Evolutionary conservation across 2,113 vertebrate species (phyloP).

Genomic region (Archocentrus centrarchus): DNA sequence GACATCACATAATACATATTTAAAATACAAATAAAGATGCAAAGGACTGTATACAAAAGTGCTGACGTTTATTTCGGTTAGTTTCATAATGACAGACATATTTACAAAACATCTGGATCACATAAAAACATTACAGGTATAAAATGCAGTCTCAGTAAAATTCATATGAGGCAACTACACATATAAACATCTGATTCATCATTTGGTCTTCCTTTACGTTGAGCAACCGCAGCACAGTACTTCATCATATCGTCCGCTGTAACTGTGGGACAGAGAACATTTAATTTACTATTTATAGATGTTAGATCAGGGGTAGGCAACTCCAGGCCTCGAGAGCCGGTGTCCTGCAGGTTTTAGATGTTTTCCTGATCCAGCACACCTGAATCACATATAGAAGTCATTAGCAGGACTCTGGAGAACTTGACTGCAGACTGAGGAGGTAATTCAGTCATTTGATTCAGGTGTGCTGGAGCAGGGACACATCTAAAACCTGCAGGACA

Average conservation of each 20-base stretch:
- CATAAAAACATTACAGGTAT: slow-evolving; percentile 33
- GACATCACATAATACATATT: background rate
- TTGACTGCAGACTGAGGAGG: no score
- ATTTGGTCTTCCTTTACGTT: slow-evolving; percentile 48
- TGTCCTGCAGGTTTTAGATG: no score
- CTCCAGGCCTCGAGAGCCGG: no score
- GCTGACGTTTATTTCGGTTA: slow-evolving; percentile 78
- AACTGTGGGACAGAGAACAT: slow-evolving; percentile 68
- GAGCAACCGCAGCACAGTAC: slow-evolving; percentile 80
- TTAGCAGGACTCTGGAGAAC: no score
- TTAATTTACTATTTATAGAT: background rate
- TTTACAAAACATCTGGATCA: slow-evolving; percentile 54
- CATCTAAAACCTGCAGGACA: no score
- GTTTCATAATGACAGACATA: slow-evolving; percentile 43
- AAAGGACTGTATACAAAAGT: slow-evolving; percentile 23
- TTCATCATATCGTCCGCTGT: slow-evolving; percentile 81
- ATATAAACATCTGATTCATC: background rate
- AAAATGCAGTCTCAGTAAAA: slow-evolving; percentile 59
- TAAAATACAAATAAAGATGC: background rate
- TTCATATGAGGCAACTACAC: slow-evolving; percentile 23
- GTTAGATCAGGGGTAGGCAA: no score
- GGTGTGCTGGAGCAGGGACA: no score
- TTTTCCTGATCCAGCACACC: no score
- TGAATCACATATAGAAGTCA: no score
- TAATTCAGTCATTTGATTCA: no score